Evolutionary conservation across 2,113 vertebrate species (phyloP).

Genomic region (Uria lomvia): DNA sequence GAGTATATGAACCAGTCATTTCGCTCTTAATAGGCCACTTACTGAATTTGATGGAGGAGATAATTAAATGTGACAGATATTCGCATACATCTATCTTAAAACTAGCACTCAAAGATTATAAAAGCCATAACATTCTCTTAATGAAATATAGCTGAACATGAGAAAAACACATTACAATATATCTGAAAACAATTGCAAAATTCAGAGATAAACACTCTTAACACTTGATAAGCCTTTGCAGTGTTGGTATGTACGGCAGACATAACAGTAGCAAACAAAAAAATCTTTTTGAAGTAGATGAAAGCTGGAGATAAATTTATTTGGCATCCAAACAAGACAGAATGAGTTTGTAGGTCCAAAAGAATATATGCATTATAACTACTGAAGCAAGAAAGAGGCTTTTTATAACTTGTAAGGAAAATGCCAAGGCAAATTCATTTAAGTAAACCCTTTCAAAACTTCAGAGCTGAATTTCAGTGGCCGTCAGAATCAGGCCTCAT

Average conservation of each 20-base stretch:
- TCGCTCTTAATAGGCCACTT: slow-evolving; percentile 64
- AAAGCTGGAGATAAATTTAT: slow-evolving; percentile 50
- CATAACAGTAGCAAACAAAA: background rate
- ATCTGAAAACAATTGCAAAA: slow-evolving; percentile 62
- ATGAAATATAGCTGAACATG: slow-evolving; percentile 60
- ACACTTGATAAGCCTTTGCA: slow-evolving; percentile 60
- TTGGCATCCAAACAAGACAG: slow-evolving; percentile 8
- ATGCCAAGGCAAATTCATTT: slow-evolving; percentile 5
- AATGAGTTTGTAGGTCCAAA: background rate
- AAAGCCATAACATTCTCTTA: slow-evolving; percentile 59
- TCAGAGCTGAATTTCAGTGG: background rate
- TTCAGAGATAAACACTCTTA: slow-evolving; percentile 70
- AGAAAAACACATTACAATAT: slow-evolving; percentile 56
- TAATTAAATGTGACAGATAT: slow-evolving; percentile 74
- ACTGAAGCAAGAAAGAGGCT: slow-evolving; percentile 11
- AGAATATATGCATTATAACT: background rate
- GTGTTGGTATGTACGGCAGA: background rate
- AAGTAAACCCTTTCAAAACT: background rate
- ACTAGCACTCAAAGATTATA: slow-evolving; percentile 70
- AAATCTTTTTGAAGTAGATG: slow-evolving; percentile 28
- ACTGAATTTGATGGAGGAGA: slow-evolving; percentile 69
- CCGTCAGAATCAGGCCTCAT: background rate
- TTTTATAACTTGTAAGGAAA: slow-evolving; percentile 10
- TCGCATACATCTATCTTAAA: slow-evolving; percentile 67
- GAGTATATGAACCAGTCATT: slow-evolving; percentile 66